These are phyloP conservation scores for Artibeus jamaicensis DNA, from an alignment of 2,797 vertebrate species.

Conservation along the genomic window DNA sequence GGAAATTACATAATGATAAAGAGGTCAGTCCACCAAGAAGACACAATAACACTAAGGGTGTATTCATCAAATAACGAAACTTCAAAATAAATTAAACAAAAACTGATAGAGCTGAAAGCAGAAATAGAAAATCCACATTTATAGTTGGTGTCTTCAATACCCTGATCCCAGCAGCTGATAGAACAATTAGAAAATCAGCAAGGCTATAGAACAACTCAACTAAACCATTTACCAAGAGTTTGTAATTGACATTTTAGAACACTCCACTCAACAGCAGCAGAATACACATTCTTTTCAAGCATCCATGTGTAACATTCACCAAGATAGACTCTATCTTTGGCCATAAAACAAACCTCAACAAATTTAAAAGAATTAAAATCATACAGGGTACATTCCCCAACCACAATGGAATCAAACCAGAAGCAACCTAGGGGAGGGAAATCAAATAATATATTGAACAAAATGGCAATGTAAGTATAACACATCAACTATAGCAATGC, in stretches of 20 bases:
- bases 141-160: not conserved
- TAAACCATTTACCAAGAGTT: not conserved
- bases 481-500: not conserved
- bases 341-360: not conserved
- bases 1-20: not conserved
- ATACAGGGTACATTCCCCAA: not conserved
- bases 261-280: not conserved
- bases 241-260: not conserved
- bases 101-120: not conserved
- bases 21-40: not conserved
- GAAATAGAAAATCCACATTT: not conserved
- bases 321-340: not conserved
- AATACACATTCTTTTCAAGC: not conserved
- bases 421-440: not conserved
- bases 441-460: not conserved
- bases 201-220: not conserved
- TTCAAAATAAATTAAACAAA: not conserved
- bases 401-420: not conserved
- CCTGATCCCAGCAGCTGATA: not conserved
- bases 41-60: not conserved
- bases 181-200: constrained; percentile 6
- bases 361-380: not conserved
- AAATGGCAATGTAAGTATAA: not conserved
- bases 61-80: not conserved
- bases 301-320: not conserved